Conservation (phyloP, 2,113 vertebrate genomes). For the Barnardius zonarius region DNA sequence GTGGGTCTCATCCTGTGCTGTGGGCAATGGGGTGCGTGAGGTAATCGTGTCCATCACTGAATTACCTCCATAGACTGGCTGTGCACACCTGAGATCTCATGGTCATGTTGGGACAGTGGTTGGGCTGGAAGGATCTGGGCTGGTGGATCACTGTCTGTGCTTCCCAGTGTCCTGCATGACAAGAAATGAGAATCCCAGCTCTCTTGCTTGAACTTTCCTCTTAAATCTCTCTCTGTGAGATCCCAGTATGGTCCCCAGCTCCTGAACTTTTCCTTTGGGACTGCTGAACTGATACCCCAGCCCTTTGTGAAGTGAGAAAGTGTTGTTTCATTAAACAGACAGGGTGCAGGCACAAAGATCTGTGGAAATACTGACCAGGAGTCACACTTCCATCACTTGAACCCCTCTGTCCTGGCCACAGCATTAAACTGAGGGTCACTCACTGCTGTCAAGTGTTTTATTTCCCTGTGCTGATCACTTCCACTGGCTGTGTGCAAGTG, state of each 20-base stretch:
- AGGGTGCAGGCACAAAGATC: neutral
- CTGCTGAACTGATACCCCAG: neutral
- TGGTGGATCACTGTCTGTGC: neutral
- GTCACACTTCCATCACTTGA: neutral
- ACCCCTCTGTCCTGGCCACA: neutral
- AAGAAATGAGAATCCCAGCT: neutral
- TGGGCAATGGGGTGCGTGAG: rapidly evolving
- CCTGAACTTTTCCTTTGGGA: neutral
- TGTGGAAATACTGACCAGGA: neutral
- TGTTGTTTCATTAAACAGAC: neutral
- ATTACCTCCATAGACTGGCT: neutral
- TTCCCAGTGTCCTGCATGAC: neutral
- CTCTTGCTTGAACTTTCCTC: neutral
- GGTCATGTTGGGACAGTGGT: neutral
- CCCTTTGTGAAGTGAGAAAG: neutral
- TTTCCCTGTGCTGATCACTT: neutral
- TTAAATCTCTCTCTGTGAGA: neutral
- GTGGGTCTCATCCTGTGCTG: neutral
- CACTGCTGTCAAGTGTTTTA: neutral
- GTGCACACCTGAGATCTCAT: neutral
- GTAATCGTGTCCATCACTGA: rapidly evolving
- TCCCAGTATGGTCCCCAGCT: rapidly evolving
- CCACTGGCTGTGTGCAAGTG: neutral
- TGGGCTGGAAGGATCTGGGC: neutral
- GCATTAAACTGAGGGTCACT: neutral